Evolutionary conservation across 2,797 vertebrate species (phyloP), one percentile per base, ranked within the genome.

Genomic region (Bryconaethiops microstoma): DNA sequence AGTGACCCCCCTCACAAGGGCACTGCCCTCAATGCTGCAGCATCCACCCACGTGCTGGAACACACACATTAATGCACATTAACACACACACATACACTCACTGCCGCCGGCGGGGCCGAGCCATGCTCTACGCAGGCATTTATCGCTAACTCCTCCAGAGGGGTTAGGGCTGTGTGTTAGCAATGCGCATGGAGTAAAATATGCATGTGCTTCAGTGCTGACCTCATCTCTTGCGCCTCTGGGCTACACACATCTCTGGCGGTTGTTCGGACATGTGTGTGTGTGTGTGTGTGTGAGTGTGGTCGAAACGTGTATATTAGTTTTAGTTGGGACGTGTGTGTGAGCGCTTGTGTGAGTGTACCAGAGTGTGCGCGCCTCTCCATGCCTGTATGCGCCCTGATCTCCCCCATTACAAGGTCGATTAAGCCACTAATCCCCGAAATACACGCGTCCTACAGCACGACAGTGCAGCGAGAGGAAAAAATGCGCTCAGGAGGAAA

Each of bases 381-480:
- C 86, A 92, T 92, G 92, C 90, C 89, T 92, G 90, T 91, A 93
- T 88, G 91, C 91, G 91, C 90, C 90, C 92, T 93, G 93, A 94
- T 95, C 93, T 94, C 63, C 93, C 93, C 92, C 91, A 95, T 95
- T 95, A 95, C 94, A 94, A 93, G 94, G 93, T 94, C 93, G 93
- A 94, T 95, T 94, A 95, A 94, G 91, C 88, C 92, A 92, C 94
- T 95, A 95, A 95, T 95, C 94, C 94, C 88, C 90, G 91, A 94
- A 95, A 94, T 94, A 95, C 92, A 93, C 90, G 91, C 89, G 88
- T 92, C 91, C 91, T 94, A 93, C 90, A 91, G 92, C 92, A 93
- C 82, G 83, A 91, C 90, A 88, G 90, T 87, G 85, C 84, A 83
- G 79, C 81, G 79, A 85, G 78, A 81, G 70, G 68, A 65, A 79